A percentile compares a stretch with the other conserved stretches of the same genome.
These are phyloP conservation scores for Drosophila gaucha DNA, from an alignment of 2,888 invertebrate species.

Conservation along the genomic window DNA sequence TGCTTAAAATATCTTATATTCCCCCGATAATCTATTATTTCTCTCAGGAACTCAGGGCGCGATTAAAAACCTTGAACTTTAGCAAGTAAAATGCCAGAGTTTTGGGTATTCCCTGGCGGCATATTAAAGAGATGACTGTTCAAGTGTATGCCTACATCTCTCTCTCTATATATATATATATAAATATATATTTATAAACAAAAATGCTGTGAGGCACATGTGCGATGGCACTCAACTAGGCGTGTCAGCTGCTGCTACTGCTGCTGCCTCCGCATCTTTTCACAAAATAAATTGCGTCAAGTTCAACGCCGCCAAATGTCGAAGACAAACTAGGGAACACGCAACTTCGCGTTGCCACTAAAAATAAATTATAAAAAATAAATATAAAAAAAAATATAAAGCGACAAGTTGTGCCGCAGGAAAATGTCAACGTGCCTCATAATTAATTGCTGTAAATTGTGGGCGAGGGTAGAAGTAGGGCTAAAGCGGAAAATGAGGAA, in stretches of 20 bases:
- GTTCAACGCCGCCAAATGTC: slow-evolving; percentile 77
- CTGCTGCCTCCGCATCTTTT: slow-evolving; percentile 44
- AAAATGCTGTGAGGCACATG: slow-evolving; percentile 54
- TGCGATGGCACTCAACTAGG: slow-evolving; percentile 68
- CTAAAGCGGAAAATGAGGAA: slow-evolving; percentile 25
- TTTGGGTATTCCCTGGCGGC: slow-evolving; percentile 67
- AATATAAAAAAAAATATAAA: slow-evolving; percentile 32
- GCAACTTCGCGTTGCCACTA: slow-evolving; percentile 53
- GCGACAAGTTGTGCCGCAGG: slow-evolving; percentile 52
- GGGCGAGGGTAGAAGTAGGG: slow-evolving; percentile 3
- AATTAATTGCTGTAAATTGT: slow-evolving; percentile 71
- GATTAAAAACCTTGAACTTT: slow-evolving; percentile 48
- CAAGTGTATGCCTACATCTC: slow-evolving; percentile 22
- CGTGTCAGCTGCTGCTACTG: slow-evolving; percentile 54
- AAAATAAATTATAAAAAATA: slow-evolving; percentile 70
- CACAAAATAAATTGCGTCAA: slow-evolving; percentile 81
- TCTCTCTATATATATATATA: slow-evolving; percentile 41
- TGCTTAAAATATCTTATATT: neutral
- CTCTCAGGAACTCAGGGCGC: neutral
- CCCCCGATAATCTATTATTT: neutral
- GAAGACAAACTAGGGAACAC: slow-evolving; percentile 67
- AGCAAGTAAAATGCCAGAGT: slow-evolving; percentile 6
- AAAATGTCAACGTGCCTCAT: slow-evolving; percentile 74
- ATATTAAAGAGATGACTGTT: slow-evolving; percentile 43
- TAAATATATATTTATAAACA: slow-evolving; percentile 40